A percentile compares a stretch with the other conserved stretches of the same genome.
Evolutionary conservation across 2,888 invertebrate species (phyloP).

Genomic region (Aleiodes alternator): DNA sequence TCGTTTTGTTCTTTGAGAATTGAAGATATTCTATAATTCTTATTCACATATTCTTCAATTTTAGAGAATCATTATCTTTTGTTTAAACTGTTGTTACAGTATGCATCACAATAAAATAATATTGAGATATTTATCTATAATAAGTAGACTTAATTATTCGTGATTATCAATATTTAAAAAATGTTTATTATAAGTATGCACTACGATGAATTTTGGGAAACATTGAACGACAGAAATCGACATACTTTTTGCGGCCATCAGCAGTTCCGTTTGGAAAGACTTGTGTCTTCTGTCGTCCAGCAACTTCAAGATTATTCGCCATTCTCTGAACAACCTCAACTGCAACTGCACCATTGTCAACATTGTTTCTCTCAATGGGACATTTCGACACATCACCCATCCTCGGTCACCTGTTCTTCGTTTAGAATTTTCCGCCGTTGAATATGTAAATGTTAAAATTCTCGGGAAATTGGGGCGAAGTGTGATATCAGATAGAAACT

Average conservation of each 20-base stretch:
- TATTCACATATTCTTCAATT: neutral
- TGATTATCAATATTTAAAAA: conserved; percentile 9
- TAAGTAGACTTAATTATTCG: neutral
- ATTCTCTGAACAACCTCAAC: conserved; percentile 61
- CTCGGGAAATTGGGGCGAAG: no score
- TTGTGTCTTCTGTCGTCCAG: conserved; percentile 71
- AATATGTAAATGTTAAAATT: no score
- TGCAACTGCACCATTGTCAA: conserved; percentile 67
- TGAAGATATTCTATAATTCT: neutral
- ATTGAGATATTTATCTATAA: conserved; percentile 5
- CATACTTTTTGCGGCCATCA: neutral
- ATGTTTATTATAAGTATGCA: conserved; percentile 20
- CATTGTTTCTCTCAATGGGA: conserved; percentile 69
- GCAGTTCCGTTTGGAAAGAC: conserved; percentile 34
- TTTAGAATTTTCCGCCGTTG: no score
- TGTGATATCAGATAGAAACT: no score
- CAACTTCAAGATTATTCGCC: no score
- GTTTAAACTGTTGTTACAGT: neutral
- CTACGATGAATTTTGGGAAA: neutral
- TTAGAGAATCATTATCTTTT: neutral
- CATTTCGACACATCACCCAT: conserved; percentile 57
- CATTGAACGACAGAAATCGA: conserved; percentile 7
- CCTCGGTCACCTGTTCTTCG: no score
- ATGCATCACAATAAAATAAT: neutral
- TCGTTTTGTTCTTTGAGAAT: no score